Base-by-base conservation (phyloP, 2,113 vertebrate genomes). In the Clarias gariepinus region DNA sequence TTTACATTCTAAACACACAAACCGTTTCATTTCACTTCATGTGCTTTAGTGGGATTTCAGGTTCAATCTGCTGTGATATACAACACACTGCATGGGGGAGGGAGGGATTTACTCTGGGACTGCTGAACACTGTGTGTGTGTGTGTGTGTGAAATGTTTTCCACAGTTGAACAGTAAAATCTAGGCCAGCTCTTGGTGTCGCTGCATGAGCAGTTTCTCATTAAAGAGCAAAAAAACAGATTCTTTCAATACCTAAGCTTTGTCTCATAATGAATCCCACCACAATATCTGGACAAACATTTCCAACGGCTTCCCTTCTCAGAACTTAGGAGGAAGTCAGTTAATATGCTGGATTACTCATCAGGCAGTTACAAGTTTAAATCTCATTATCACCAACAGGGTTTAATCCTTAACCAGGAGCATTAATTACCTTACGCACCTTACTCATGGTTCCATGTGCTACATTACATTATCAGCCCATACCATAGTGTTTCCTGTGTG, bases 81-180 rank as follows among this genome's bases (percentile, higher is more conserved):
- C 11, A 68, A 53, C 41, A 61, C 11, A n/a, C 36, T 82, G 60
- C 83, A 88, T 85, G 87, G 90, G 80, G 84, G 71, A 89, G 74
- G 83, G 84, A 52, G 83, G 87, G 87, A 89, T 90, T 89, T 89
- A 85, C 89, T 91, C 86, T 90, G 89, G 85, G 73, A 53, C 15
- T 82, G 55, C 69, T 74, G 61, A 47, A 76, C 12, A 30, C n/a
- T 83, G 82, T 80, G 77, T 86, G 36, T 86, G 76, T n/a, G 30
- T 16, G 2, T 64, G 30, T 30, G 33, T 30, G 57, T 66, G 74
- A 21, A 5, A 30, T 47, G 19, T 9, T 41, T 30, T 21, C 8
- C 16, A 25, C 68, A 71, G 68, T 66, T 66, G 23, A 30, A 73
- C 33, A 73, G 33, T 73, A 73, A 41, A 73, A 21, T 47, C 18